Conservation (phyloP, 2,113 vertebrate species). For the Calonectris borealis region DNA sequence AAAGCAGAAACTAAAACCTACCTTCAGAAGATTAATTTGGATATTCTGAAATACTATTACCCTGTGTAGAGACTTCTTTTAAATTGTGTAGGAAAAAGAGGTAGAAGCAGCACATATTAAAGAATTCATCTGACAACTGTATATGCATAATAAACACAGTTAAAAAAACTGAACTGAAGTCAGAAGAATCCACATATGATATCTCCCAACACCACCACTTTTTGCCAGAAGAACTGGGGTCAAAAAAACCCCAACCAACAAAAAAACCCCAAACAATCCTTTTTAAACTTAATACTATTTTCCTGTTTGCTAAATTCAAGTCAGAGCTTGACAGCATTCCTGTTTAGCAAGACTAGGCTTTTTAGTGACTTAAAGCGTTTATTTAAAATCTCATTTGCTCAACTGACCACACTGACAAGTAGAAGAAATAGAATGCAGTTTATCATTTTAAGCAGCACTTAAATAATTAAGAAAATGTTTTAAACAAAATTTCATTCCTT, state of each 20-base stretch:
- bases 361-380: neutral
- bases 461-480: neutral
- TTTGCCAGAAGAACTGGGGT: neutral
- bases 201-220: neutral
- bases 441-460: neutral
- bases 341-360: neutral
- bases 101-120: neutral
- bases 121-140: neutral
- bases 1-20: neutral
- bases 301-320: neutral
- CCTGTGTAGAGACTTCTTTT: neutral
- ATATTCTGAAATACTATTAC: neutral
- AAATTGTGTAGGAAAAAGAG: neutral
- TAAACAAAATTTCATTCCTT: neutral
- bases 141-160: neutral
- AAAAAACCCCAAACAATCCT: neutral
- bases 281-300: neutral
- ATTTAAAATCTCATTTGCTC: neutral
- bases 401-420: neutral
- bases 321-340: constrained; percentile 6
- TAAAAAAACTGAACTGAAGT: neutral
- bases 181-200: neutral
- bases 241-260: neutral
- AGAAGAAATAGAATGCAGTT: neutral
- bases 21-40: neutral